phyloP scores from a whole-genome alignment of 2,113 vertebrate species.

The Cyphomyrus plagiostoma region DNA sequence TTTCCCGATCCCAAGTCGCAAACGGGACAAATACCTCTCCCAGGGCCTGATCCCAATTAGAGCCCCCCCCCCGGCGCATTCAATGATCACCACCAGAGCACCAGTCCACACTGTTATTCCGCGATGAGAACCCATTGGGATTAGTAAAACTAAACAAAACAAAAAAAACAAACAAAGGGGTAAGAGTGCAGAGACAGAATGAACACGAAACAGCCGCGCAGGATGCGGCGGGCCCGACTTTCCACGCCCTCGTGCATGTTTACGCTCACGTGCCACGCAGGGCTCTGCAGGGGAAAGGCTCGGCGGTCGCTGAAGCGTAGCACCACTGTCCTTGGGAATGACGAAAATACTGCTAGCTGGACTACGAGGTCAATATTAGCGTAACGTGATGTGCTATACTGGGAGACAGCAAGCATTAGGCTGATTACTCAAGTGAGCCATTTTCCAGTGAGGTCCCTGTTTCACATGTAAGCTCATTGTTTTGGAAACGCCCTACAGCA shows the following conservation, averaged over 20 bases:
- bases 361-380: not conserved
- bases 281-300: not conserved
- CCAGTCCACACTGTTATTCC: conserved; percentile 34
- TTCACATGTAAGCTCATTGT: not conserved
- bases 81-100: conserved; percentile 41
- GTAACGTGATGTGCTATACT: not conserved
- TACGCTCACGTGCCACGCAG: no score
- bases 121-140: conserved; percentile 38
- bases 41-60: conserved; percentile 22
- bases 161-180: conserved; percentile 35
- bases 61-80: conserved; percentile 22
- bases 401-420: not conserved
- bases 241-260: not conserved
- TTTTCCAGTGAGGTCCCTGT: not conserved
- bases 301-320: not conserved
- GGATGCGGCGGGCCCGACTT: conserved; percentile 28
- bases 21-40: not conserved
- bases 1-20: not conserved
- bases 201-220: conserved; percentile 43
- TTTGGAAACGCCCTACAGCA: not conserved
- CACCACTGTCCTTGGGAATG: not conserved
- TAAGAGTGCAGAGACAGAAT: conserved; percentile 47
- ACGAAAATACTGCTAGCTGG: not conserved
- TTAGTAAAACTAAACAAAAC: conserved; percentile 40
- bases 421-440: not conserved